Conservation (phyloP, 2,888 invertebrate genomes). For the Antheraea yamamai region DNA sequence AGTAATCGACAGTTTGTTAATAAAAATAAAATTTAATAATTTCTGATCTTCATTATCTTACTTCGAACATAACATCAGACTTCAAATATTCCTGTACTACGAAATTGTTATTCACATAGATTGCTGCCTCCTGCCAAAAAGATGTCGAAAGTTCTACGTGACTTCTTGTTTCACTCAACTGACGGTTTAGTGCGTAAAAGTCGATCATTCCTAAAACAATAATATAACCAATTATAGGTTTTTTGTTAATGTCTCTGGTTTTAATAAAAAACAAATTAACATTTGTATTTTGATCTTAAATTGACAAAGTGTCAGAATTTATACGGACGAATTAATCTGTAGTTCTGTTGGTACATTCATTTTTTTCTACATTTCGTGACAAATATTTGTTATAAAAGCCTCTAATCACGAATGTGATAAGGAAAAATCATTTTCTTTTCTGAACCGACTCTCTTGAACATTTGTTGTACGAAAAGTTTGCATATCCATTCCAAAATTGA, state of each 20-base stretch:
- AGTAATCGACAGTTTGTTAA: no score
- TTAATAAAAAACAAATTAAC: no score
- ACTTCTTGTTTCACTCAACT: conserved; percentile 65
- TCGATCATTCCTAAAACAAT: conserved; percentile 57
- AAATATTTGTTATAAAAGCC: no score
- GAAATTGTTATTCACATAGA: conserved; percentile 70
- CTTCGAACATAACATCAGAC: conserved; percentile 61
- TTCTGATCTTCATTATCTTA: conserved; percentile 31
- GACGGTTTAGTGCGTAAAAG: conserved; percentile 62
- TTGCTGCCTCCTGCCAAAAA: conserved; percentile 65
- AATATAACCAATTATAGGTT: neutral
- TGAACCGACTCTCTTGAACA: no score
- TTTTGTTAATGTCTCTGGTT: neutral
- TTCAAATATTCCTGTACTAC: conserved; percentile 54
- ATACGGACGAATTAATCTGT: neutral
- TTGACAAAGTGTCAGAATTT: neutral
- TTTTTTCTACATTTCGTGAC: no score
- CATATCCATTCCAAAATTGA: no score
- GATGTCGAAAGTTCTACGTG: conserved; percentile 67
- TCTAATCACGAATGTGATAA: no score
- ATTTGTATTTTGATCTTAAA: neutral
- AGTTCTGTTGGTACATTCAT: no score
- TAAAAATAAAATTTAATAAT: no score
- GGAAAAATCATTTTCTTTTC: no score
- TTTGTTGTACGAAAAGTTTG: no score